A percentile compares a stretch with the other conserved stretches of the same genome.
phyloP scores from a whole-genome alignment of 2,113 vertebrate genomes.

The Cardinalis cardinalis region DNA sequence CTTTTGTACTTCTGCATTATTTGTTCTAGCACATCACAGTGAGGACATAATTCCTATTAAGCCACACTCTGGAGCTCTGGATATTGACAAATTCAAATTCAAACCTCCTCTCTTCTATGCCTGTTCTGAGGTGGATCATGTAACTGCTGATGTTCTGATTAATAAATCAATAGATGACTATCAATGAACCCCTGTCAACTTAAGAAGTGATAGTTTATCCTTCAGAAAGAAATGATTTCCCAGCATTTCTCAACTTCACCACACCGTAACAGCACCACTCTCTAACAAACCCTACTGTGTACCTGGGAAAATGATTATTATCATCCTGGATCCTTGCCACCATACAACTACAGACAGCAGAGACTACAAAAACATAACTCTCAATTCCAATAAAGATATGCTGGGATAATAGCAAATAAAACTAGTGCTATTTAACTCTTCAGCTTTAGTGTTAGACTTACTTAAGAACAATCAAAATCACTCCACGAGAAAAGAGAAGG shows the following conservation, averaged over 20 bases:
- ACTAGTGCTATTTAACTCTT: background rate
- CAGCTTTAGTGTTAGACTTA: background rate
- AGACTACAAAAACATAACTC: background rate
- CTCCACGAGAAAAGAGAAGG: background rate
- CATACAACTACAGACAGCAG: fast-evolving
- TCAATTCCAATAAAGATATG: background rate
- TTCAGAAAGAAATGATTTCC: background rate
- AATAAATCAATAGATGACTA: background rate
- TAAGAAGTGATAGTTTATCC: background rate
- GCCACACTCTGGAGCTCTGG: background rate
- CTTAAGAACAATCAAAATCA: background rate
- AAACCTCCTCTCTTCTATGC: background rate
- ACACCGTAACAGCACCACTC: background rate
- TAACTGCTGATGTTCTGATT: background rate
- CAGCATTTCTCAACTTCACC: background rate
- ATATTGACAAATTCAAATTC: background rate
- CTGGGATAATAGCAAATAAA: background rate
- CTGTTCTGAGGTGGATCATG: background rate
- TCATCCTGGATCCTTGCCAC: background rate
- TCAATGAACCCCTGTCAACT: background rate
- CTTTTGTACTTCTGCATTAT: background rate
- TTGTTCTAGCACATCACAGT: background rate
- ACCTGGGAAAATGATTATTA: background rate
- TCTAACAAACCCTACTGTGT: background rate
- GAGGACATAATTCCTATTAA: background rate